These are phyloP conservation scores for Anorthoa munda DNA, from an alignment of 2,888 invertebrate genomes.

Conservation along the genomic window DNA sequence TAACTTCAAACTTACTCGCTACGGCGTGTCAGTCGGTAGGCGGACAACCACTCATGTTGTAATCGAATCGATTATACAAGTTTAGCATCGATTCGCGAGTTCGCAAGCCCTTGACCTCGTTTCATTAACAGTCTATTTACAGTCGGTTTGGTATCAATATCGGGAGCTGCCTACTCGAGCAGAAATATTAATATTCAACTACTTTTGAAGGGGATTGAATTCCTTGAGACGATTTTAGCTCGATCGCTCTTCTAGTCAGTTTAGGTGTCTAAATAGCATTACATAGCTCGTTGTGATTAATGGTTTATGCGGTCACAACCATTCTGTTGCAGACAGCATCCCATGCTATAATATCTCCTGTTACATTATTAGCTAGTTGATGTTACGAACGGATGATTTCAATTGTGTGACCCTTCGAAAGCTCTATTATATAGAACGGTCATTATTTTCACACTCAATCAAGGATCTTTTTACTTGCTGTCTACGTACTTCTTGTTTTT, in stretches of 20 bases:
- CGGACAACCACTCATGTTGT: conserved; percentile 52
- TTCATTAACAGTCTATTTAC: conserved; percentile 62
- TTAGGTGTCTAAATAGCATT: conserved; percentile 25
- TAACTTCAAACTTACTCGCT: conserved; percentile 48
- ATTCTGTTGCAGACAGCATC: conserved; percentile 38
- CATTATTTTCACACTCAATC: background rate
- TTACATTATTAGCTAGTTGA: conserved; percentile 35
- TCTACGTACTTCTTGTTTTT: background rate
- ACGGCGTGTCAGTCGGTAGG: conserved; percentile 19
- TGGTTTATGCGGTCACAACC: conserved; percentile 25
- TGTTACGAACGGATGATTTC: conserved; percentile 17
- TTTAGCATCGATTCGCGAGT: conserved; percentile 64
- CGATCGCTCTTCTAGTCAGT: conserved; percentile 16
- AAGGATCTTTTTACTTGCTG: background rate
- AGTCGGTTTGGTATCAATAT: conserved; percentile 50
- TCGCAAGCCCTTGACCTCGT: conserved; percentile 65
- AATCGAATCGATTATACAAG: conserved; percentile 61
- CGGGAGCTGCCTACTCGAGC: conserved; percentile 35
- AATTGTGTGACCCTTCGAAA: conserved; percentile 5
- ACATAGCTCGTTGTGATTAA: conserved; percentile 47
- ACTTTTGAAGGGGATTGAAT: conserved; percentile 29
- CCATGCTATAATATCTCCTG: conserved; percentile 35
- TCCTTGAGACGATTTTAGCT: conserved; percentile 22
- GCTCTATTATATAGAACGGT: background rate
- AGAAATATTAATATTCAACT: conserved; percentile 42